Evolutionary conservation across 2,888 invertebrate species (phyloP), one percentile per base, ranked within the genome.

Genomic region (Cylloceria caligata): DNA sequence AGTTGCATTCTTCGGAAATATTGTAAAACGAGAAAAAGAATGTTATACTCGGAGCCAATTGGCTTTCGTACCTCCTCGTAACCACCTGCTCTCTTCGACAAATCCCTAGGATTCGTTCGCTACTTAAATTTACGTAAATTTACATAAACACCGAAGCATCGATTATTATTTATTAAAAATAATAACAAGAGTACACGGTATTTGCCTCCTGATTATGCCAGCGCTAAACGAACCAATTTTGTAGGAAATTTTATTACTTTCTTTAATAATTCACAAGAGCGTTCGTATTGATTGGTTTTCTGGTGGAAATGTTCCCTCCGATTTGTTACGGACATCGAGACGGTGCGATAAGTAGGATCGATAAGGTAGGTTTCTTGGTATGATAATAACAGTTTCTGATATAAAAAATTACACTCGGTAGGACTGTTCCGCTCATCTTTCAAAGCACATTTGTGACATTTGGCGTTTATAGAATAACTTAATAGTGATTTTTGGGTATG

Each of bases 241-340:
- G 16, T 16, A n/a, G n/a, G 5, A 57, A 57, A 6, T 16, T 30
- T 0, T 0, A 30, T 13, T 16, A 16, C 7, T 3, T 16, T 34
- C n/a, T n/a, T 34, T 16, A n/a, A 16, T 52, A 9, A 24, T 60
- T 60, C 19, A 19, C 36, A 1, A 36, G 34, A 9, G n/a, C 55
- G 13, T 30, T 11, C 3, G 57, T 71, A 71, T 71, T 57, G 71
- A 71, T 71, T 57, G n/a, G 27, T 71, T 57, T 57, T 13, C 57
- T 19, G 39, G 71, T 52, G 55, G 13, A 19, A 42, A n/a, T n/a
- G n/a, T 39, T 52, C 3, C 16, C 39, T 21, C 5, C 7, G 30
- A 13, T 7, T 5, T 7, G n/a, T 52, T 52, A 52, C 52, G 68
- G 68, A 55, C 5, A 19, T 30, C 7, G 45, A 13, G 30, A 3